Percentiles rank a stretch among this genome's conserved stretches.
These are phyloP conservation scores for Atherinomorus stipes DNA, from an alignment of 2,113 vertebrate genomes.

Conservation along the genomic window DNA sequence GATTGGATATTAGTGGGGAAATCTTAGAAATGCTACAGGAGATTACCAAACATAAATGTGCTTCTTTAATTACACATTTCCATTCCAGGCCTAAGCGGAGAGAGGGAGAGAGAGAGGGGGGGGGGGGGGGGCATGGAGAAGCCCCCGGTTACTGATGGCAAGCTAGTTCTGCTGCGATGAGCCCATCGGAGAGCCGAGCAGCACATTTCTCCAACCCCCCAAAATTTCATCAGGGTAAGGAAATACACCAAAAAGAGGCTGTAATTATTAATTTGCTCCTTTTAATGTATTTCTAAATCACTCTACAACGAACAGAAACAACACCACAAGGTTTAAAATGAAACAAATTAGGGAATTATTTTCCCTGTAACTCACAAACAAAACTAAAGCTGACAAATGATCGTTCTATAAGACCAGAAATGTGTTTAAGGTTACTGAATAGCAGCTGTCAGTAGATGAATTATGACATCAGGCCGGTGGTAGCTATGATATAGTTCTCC, in stretches of 20 bases:
- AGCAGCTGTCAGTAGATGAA: slow-evolving; percentile 39
- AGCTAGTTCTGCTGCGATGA: slow-evolving; percentile 71
- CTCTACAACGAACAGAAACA: slow-evolving; percentile 32
- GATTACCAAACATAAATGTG: slow-evolving; percentile 84
- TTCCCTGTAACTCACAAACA: slow-evolving; percentile 20
- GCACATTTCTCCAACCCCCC: slow-evolving; percentile 57
- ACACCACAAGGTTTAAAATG: slow-evolving; percentile 2
- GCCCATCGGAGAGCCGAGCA: slow-evolving; percentile 58
- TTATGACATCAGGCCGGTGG: slow-evolving; percentile 36
- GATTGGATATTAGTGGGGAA: slow-evolving; percentile 85
- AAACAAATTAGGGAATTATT: neutral
- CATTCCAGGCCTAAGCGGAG: slow-evolving; percentile 77
- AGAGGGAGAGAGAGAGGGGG: slow-evolving; percentile 19
- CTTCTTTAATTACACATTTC: slow-evolving; percentile 85
- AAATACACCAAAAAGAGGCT: slow-evolving; percentile 50
- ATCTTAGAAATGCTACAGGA: slow-evolving; percentile 84
- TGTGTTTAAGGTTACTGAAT: slow-evolving; percentile 37
- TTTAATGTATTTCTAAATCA: slow-evolving; percentile 54
- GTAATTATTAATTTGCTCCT: slow-evolving; percentile 51
- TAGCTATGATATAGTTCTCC: slow-evolving; percentile 41
- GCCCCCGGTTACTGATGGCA: slow-evolving; percentile 71
- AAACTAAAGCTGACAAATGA: slow-evolving; percentile 36
- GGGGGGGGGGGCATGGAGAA: slow-evolving; percentile 48
- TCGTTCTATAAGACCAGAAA: slow-evolving; percentile 18
- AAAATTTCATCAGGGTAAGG: slow-evolving; percentile 58